phyloP scores from a whole-genome alignment of 2,113 vertebrate species.

The Planiliza haematocheilus region DNA sequence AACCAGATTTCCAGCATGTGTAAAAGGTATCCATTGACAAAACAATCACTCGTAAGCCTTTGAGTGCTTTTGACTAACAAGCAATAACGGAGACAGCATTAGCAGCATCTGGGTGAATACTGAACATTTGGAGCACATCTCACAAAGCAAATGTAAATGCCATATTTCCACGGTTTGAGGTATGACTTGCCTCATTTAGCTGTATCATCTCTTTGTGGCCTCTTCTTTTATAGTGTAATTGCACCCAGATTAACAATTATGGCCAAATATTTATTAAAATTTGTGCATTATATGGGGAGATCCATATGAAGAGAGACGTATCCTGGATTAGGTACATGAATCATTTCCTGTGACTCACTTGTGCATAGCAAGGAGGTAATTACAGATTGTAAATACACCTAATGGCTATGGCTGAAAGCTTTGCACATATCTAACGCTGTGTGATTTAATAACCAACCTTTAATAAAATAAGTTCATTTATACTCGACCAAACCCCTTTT shows the following conservation, averaged over 20 bases:
- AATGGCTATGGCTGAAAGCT: not conserved
- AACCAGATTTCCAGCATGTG: not conserved
- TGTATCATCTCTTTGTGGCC: not conserved
- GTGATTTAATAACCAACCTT: not conserved
- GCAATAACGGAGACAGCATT: not conserved
- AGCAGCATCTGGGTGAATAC: not conserved
- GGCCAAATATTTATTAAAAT: not conserved
- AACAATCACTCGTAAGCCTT: not conserved
- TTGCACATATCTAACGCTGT: not conserved
- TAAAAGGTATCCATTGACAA: not conserved
- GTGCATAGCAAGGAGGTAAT: not conserved
- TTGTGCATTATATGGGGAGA: not conserved
- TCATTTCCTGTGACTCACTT: not conserved
- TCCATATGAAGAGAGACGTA: not conserved
- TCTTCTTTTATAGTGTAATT: not conserved
- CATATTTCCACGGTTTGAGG: not conserved
- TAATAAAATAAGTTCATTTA: not conserved
- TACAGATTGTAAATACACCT: not conserved
- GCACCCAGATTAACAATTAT: not conserved
- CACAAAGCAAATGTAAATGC: not conserved
- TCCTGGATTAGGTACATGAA: not conserved
- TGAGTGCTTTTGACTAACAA: not conserved
- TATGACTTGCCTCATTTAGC: not conserved
- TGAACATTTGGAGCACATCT: not conserved
- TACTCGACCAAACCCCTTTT: not conserved